Conservation (phyloP, 2,113 vertebrate species). For the Passer montanus region DNA sequence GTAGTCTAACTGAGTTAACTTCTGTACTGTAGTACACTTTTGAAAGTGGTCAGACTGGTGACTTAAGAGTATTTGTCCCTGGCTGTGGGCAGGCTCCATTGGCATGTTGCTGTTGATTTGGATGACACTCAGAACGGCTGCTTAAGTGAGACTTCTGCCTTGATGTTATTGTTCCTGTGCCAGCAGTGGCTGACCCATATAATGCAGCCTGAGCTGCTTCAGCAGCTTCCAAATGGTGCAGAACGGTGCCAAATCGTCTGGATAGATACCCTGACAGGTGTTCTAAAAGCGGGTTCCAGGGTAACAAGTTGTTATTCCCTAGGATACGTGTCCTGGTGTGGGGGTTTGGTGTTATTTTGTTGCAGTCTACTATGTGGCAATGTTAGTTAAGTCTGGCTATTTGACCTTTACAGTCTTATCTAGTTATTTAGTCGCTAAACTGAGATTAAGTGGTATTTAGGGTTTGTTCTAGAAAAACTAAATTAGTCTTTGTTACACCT, state of each 20-base stretch:
- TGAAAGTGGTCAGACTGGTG: background rate
- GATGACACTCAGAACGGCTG: background rate
- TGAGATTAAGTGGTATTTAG: background rate
- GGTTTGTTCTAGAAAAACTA: background rate
- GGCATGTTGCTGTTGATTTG: background rate
- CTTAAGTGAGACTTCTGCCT: background rate
- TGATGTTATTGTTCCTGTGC: background rate
- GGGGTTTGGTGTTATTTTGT: background rate
- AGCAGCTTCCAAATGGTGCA: background rate
- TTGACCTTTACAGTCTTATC: background rate
- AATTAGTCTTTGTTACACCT: background rate
- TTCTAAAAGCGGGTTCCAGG: background rate
- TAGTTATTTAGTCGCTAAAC: background rate
- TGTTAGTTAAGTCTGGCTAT: background rate
- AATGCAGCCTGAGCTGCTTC: background rate
- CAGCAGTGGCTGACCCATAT: background rate
- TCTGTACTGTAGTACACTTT: background rate
- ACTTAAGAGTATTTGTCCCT: background rate
- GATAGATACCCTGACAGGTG: background rate
- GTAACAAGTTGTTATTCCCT: background rate
- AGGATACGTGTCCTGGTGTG: background rate
- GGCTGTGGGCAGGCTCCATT: background rate
- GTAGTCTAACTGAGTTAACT: background rate
- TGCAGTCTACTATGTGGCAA: background rate
- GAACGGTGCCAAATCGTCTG: rapidly evolving